Evolutionary conservation across 2,797 vertebrate genomes (phyloP).

Genomic region (Pogonophryne albipinna): DNA sequence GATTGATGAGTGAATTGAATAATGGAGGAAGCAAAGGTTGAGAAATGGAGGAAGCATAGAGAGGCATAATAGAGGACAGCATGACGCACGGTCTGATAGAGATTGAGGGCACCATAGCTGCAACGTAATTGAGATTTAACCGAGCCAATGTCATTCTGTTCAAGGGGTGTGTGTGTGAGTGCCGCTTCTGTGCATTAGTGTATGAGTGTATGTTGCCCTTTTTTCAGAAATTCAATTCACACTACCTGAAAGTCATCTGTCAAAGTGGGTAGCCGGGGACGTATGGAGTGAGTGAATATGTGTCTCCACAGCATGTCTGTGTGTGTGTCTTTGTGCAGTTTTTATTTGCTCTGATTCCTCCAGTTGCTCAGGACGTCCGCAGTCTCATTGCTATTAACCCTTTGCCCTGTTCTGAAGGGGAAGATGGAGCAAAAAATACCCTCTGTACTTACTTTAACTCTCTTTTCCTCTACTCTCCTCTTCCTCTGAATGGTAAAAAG

Average conservation of each 20-base stretch:
- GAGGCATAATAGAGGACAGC: slow-evolving; percentile 37
- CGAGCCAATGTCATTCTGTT: slow-evolving; percentile 57
- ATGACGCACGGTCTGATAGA: slow-evolving; percentile 17
- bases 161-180: slow-evolving; percentile 17
- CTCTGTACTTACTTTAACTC: slow-evolving; percentile 25
- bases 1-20: slow-evolving; percentile 29
- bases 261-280: slow-evolving; percentile 42
- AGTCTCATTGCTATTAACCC: slow-evolving; percentile 72
- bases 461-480: background rate
- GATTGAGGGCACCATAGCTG: slow-evolving; percentile 56
- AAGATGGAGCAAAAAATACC: slow-evolving; percentile 35
- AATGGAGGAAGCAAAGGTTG: slow-evolving; percentile 10
- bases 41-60: slow-evolving; percentile 13
- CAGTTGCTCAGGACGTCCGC: slow-evolving; percentile 53
- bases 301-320: slow-evolving; percentile 23
- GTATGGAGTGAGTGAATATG: slow-evolving; percentile 41
- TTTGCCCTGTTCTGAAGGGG: slow-evolving; percentile 60
- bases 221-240: slow-evolving; percentile 66
- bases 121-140: slow-evolving; percentile 54
- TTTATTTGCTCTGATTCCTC: slow-evolving; percentile 73
- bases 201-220: slow-evolving; percentile 7
- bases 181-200: slow-evolving; percentile 15
- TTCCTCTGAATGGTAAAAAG: slow-evolving; percentile 40
- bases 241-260: slow-evolving; percentile 68
- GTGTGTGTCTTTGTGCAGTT: slow-evolving; percentile 45